Evolutionary conservation across 2,888 invertebrate species (phyloP), one percentile per base, ranked within the genome.

Genomic region (Rhagium mordax): DNA sequence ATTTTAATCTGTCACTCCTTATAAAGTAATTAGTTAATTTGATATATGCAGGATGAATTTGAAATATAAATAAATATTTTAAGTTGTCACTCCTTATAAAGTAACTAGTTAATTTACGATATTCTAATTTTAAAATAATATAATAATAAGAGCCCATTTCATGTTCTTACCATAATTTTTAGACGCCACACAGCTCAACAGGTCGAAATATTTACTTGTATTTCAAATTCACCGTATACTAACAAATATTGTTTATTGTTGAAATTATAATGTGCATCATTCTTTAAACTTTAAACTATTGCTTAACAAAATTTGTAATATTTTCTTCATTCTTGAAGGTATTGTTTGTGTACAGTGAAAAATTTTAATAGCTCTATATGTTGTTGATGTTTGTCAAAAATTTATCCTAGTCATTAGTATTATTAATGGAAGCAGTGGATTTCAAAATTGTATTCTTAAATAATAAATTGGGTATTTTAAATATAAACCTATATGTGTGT

Each of bases 391-490:
- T 60, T 67, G 33, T 66, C 66, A 57, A 55, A 74, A 67, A 62
- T 74, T 69, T 71, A 71, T 70, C 53, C 74, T 74, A 74, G 74
- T 74, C 74, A 74, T 29, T 74, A 74, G 69, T 61, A 16, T 60
- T 74, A 74, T n/a, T 3, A n/a, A n/a, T 71, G 60, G 53, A 51
- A 15, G 49, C 13, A 13, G 8, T 51, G 13, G 13, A 51, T 51
- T 62, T 41, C 33, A n/a, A 24, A 24, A 41, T 41, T 15, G n/a
- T 41, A 41, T 4, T 15, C n/a, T 41, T 41, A 41, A n/a, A n/a
- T 2, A 2, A 41, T 41, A 41, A 41, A 41, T 41, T 41, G n/a
- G 3, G n/a, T 41, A 41, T 41, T n/a, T 41, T 41, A n/a, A 41
- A 3, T 41, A 41, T 41, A n/a, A 41, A 41, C n/a, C 41, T 41